Percentiles rank a stretch among this genome's conserved stretches.
These are phyloP conservation scores for Girardinus metallicus DNA, from an alignment of 2,797 vertebrate genomes.

Conservation along the genomic window DNA sequence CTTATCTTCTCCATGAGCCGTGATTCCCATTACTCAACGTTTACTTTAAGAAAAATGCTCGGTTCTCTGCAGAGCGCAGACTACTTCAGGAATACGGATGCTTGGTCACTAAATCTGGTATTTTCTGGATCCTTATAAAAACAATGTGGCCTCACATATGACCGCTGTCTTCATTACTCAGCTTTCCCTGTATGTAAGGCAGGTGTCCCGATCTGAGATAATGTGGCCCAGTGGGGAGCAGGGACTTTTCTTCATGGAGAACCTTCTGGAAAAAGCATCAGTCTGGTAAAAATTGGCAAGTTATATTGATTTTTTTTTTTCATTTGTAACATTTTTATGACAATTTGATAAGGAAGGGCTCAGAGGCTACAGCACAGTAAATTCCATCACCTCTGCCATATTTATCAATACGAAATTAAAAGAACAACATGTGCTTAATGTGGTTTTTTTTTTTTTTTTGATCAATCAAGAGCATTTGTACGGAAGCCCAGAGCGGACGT, in stretches of 20 bases:
- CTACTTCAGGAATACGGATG: neutral
- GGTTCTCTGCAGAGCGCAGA: neutral
- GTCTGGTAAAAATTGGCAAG: neutral
- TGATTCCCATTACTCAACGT: slow-evolving; percentile 48
- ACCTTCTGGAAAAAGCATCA: neutral
- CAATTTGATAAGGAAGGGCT: too few relatives aligned
- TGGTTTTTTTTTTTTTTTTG: neutral
- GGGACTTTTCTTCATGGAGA: neutral
- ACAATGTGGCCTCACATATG: neutral
- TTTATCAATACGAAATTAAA: too few relatives aligned
- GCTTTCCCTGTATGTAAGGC: neutral
- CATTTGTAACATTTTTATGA: neutral
- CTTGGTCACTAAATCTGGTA: neutral
- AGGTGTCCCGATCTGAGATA: neutral
- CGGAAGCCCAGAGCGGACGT: too few relatives aligned
- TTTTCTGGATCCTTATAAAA: neutral
- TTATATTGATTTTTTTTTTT: neutral
- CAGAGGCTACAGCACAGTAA: too few relatives aligned
- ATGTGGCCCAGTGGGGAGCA: neutral
- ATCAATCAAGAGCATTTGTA: neutral
- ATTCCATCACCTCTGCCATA: too few relatives aligned
- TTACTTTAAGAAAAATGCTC: slow-evolving; percentile 6
- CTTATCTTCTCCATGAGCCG: slow-evolving; percentile 75
- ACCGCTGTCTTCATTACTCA: neutral
- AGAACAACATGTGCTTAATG: too few relatives aligned